These are phyloP conservation scores for Aspidiotus destructor DNA, from an alignment of 2,888 invertebrate genomes.

Conservation along the genomic window DNA sequence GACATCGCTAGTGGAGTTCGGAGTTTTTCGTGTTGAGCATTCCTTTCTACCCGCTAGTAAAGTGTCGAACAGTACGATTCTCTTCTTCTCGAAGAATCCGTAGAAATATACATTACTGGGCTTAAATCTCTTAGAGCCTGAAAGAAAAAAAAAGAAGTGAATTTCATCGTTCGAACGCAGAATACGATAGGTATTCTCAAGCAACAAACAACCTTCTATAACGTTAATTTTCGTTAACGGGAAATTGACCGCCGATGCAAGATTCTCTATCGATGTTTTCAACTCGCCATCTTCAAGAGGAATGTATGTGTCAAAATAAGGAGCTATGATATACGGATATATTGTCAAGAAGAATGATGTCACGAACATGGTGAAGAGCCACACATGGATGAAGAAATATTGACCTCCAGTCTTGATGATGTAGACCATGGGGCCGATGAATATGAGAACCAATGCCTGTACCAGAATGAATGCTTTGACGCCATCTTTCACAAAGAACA, in stretches of 20 bases:
- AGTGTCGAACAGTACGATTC: slow-evolving; percentile 96
- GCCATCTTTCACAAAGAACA: slow-evolving; percentile 87
- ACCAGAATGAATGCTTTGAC: slow-evolving; percentile 72
- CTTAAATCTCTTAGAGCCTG: slow-evolving; percentile 84
- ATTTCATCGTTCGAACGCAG: background rate
- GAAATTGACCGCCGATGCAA: slow-evolving; percentile 77
- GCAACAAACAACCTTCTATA: slow-evolving; percentile 60
- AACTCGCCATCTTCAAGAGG: slow-evolving; percentile 88
- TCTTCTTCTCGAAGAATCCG: slow-evolving; percentile 91
- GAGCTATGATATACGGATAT: slow-evolving; percentile 93
- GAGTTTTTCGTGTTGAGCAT: slow-evolving; percentile 36
- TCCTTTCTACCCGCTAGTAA: slow-evolving; percentile 57
- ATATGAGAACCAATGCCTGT: slow-evolving; percentile 65
- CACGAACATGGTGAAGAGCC: slow-evolving; percentile 76
- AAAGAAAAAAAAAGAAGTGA: slow-evolving; percentile 21
- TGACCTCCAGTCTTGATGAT: slow-evolving; percentile 83
- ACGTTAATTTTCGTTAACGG: slow-evolving; percentile 90
- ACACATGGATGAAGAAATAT: slow-evolving; percentile 93
- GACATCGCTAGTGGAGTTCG: slow-evolving; percentile 41
- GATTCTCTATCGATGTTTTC: slow-evolving; percentile 71
- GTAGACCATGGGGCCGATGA: slow-evolving; percentile 66
- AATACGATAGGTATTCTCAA: background rate
- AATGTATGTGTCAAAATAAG: slow-evolving; percentile 93
- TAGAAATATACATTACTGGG: slow-evolving; percentile 98
- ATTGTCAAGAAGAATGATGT: slow-evolving; percentile 73